A percentile compares a stretch with the other conserved stretches of the same genome.
These are phyloP conservation scores for Brachypodius melanocephalos DNA, from an alignment of 2,113 vertebrate species.

Conservation along the genomic window DNA sequence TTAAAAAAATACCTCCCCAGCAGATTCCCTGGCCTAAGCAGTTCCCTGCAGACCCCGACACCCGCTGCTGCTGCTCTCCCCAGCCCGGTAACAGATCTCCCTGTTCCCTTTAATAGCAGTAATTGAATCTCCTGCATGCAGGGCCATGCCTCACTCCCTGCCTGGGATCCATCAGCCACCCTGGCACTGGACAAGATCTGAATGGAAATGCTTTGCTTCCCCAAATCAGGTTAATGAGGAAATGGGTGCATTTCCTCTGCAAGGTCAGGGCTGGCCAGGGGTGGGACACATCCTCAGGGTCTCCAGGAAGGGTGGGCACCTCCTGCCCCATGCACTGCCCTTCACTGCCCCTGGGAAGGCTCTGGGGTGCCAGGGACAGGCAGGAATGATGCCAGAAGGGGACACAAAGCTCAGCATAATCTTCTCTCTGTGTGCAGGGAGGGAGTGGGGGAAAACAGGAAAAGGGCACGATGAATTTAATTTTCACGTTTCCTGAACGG, in stretches of 20 bases:
- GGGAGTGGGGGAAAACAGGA: neutral
- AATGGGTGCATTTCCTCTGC: slow-evolving; percentile 33
- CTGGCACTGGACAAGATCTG: neutral
- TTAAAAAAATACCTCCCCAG: neutral
- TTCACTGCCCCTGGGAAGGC: rapidly evolving
- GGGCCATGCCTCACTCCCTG: slow-evolving; percentile 11
- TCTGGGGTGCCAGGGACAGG: neutral
- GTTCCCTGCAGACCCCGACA: neutral
- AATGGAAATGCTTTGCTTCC: slow-evolving; percentile 43
- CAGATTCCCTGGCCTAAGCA: neutral
- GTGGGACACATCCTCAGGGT: neutral
- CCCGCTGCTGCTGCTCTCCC: neutral
- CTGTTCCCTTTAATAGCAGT: slow-evolving; percentile 19
- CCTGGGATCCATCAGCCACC: slow-evolving; percentile 36
- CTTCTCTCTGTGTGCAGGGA: neutral
- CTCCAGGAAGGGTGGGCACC: neutral
- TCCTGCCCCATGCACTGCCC: neutral
- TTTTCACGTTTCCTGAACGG: neutral
- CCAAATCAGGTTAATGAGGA: slow-evolving; percentile 62
- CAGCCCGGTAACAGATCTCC: neutral
- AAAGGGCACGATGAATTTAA: neutral
- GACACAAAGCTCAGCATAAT: neutral
- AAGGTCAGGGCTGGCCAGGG: neutral
- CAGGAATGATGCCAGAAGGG: neutral
- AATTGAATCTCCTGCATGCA: slow-evolving; percentile 47